Evolutionary conservation across 1,140 invertebrate genomes (phyloP).

Genomic region (Luehdorfia chinensis): DNA sequence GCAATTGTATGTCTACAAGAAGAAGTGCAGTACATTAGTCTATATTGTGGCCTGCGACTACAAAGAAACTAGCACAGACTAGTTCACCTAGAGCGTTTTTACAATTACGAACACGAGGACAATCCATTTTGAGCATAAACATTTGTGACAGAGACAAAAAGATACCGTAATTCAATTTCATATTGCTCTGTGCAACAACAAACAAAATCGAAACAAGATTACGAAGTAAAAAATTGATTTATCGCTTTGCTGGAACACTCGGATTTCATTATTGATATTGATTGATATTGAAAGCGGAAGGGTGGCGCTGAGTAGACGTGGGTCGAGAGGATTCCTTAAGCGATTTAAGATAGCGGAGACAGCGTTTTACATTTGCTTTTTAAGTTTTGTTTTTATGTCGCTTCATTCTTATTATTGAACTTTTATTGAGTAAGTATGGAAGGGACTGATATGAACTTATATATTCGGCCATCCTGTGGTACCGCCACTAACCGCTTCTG

Average conservation of each 20-base stretch:
- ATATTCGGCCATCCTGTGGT: too few relatives aligned
- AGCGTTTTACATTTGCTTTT: neutral
- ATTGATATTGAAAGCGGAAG: constrained; percentile 29
- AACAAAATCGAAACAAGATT: constrained; percentile 20
- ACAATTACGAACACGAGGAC: constrained; percentile 4
- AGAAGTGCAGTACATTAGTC: too few relatives aligned
- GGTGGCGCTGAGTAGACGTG: constrained; percentile 13
- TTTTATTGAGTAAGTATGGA: too few relatives aligned
- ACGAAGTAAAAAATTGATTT: constrained; percentile 26
- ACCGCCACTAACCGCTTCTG: too few relatives aligned
- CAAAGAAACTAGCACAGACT: constrained; percentile 11
- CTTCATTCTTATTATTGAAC: too few relatives aligned
- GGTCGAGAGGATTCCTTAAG: neutral
- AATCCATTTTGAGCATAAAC: constrained; percentile 14
- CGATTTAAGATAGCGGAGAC: neutral
- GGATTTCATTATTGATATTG: constrained; percentile 34
- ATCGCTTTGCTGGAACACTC: constrained; percentile 13
- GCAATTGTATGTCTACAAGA: too few relatives aligned
- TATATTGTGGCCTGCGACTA: too few relatives aligned
- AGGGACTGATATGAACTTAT: too few relatives aligned
- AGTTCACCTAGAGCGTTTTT: constrained; percentile 4
- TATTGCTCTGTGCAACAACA: constrained; percentile 13
- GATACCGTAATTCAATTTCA: constrained; percentile 14
- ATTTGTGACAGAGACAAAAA: constrained; percentile 16
- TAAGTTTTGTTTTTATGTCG: neutral